Percentiles rank a stretch among this genome's conserved stretches.
phyloP scores from a whole-genome alignment of 2,888 invertebrate genomes.

The Cheilosia urbana region DNA sequence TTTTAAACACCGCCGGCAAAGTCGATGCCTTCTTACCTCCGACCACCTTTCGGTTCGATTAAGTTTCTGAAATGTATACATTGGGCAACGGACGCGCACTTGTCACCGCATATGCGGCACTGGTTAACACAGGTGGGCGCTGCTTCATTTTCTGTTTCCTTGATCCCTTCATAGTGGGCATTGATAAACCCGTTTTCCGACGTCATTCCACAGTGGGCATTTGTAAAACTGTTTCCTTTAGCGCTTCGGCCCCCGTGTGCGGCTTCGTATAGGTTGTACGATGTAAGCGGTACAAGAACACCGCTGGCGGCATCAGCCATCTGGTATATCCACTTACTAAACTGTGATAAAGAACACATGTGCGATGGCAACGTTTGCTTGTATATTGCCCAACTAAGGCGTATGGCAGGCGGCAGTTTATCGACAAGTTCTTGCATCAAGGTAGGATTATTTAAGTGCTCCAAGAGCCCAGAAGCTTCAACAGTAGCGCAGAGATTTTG shows the following conservation, averaged over 20 bases:
- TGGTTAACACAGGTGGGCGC: neutral
- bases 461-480: neutral
- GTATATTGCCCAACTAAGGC: conserved; percentile 32
- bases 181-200: neutral
- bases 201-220: neutral
- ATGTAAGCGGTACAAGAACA: neutral
- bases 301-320: conserved; percentile 11
- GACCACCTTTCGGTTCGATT: too few species aligned
- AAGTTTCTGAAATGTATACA: neutral
- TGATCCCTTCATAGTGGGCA: neutral
- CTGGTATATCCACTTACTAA: conserved; percentile 46
- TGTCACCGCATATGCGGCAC: neutral
- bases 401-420: conserved; percentile 25
- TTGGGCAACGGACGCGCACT: neutral
- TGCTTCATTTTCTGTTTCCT: neutral
- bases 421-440: conserved; percentile 49
- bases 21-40: too few species aligned
- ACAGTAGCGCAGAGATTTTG: conserved; percentile 16
- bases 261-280: conserved; percentile 2
- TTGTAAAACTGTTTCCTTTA: conserved; percentile 6
- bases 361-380: conserved; percentile 9
- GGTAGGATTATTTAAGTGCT: conserved; percentile 18
- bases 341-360: neutral
- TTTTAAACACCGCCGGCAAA: too few species aligned
- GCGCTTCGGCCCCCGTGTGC: neutral